Base-by-base conservation (phyloP, 2,888 invertebrate genomes). In the Drosophila birchii region DNA sequence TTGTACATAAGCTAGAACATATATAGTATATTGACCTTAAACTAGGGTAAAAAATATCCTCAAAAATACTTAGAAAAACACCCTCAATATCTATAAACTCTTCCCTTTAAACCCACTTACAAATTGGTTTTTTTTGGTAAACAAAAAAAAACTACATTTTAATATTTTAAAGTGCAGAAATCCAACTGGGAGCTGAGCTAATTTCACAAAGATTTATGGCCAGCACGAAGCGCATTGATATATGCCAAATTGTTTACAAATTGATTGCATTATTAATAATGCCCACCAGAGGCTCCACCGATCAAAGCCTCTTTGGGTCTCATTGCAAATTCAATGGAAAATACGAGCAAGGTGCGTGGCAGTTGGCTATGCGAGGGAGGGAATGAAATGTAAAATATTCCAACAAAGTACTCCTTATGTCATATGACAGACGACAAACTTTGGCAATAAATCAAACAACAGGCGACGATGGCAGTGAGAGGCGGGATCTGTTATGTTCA, bases 161-260 rank as follows among this genome's bases (percentile, higher is more conserved):
- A 62, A 49, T 66, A 63, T 62, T 62, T 66, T 20, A 14, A 44
- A 66, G 64, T 66, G 64, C 62, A 62, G 5, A 23, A n/a, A 26
- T 14, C 38, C 18, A n/a, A 12, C 36, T 18, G 12, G 5, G 1
- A 32, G 18, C 36, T 8, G 78, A 71, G 76, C 84, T 85, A 85
- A 87, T 85, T 85, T 87, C 76, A 53, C 36, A 70, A 75, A 82
- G 87, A 85, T 85, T 85, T 87, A 85, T 87, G 85, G 78, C 64
- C 81, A 70, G 73, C 83, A 85, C 85, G 87, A 72, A 85, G 78
- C 71, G 77, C 87, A 87, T 87, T 85, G 84, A 85, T 85, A 80
- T 85, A 85, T 85, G 86, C 87, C 87, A 85, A 85, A 85, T 87
- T 87, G 87, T 85, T 85, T 85, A 85, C 87, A 87, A 85, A 85